These are phyloP conservation scores for Cromileptes altivelis DNA, from an alignment of 2,113 vertebrate genomes.

Conservation along the genomic window DNA sequence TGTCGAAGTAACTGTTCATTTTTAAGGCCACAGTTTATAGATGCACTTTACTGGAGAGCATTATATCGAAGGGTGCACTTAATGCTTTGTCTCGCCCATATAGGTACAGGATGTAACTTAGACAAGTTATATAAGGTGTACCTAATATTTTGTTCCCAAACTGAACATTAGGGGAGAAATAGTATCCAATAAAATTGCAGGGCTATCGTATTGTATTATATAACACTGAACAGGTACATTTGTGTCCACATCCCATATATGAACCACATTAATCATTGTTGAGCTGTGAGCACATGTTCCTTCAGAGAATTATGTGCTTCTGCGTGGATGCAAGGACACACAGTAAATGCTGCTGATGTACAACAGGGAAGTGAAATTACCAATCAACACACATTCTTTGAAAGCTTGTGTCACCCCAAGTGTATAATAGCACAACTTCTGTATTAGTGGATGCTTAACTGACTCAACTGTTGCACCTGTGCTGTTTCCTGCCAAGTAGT, in stretches of 20 bases:
- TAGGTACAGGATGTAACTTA: not conserved
- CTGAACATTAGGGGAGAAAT: not conserved
- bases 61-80: not conserved
- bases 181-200: not conserved
- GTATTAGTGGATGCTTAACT: not conserved
- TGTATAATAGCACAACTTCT: not conserved
- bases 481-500: too few relatives aligned
- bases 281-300: conserved; percentile 19
- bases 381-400: conserved; percentile 11
- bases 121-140: not conserved
- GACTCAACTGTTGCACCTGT: not conserved
- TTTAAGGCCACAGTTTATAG: not conserved
- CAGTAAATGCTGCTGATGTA: conserved; percentile 1
- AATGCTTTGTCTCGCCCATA: not conserved
- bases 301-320: conserved; percentile 11
- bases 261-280: conserved; percentile 7
- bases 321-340: not conserved
- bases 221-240: not conserved
- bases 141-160: not conserved
- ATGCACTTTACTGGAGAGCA: too few relatives aligned
- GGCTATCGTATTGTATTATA: not conserved
- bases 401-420: not conserved
- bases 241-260: conserved; percentile 1
- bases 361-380: conserved; percentile 15
- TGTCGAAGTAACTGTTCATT: too few relatives aligned